phyloP scores from a whole-genome alignment of 2,888 invertebrate species.

The Tanytarsus gracilentus region DNA sequence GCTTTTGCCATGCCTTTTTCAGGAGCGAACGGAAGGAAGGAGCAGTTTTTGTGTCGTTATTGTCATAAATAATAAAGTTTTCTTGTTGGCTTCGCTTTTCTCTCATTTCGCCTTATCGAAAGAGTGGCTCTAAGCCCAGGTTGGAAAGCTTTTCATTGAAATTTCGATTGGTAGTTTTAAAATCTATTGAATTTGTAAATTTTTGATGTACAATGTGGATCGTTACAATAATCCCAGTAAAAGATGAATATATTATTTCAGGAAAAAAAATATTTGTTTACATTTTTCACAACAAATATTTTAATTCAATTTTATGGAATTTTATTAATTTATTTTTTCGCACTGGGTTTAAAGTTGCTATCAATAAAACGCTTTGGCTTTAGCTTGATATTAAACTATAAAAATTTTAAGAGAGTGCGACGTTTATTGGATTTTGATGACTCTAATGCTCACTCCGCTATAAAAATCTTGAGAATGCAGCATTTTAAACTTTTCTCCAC shows the following conservation, averaged over 20 bases:
- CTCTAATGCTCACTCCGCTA: slow-evolving; percentile 10
- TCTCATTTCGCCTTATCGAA: not conserved
- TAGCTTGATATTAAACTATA: too few species aligned
- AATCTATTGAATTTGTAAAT: too few species aligned
- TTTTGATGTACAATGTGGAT: too few species aligned
- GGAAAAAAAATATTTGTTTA: too few species aligned
- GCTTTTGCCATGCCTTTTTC: not conserved
- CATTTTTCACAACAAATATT: too few species aligned
- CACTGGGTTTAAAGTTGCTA: too few species aligned
- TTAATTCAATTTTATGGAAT: too few species aligned
- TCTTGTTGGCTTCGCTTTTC: not conserved
- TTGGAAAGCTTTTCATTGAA: not conserved
- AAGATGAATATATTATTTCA: too few species aligned
- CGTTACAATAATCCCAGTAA: too few species aligned
- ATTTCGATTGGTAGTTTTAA: too few species aligned
- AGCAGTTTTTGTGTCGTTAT: slow-evolving; percentile 19
- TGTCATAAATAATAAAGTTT: slow-evolving; percentile 24
- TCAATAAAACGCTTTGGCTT: too few species aligned
- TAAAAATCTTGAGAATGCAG: not conserved
- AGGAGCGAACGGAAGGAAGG: slow-evolving; percentile 7
- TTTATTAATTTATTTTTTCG: too few species aligned
- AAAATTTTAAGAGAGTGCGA: not conserved
- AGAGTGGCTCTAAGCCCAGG: not conserved
- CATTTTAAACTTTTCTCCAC: not conserved
- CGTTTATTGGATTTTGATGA: slow-evolving; percentile 22